Evolutionary conservation across 2,113 vertebrate genomes (phyloP).

Genomic region (Chaenocephalus aceratus): DNA sequence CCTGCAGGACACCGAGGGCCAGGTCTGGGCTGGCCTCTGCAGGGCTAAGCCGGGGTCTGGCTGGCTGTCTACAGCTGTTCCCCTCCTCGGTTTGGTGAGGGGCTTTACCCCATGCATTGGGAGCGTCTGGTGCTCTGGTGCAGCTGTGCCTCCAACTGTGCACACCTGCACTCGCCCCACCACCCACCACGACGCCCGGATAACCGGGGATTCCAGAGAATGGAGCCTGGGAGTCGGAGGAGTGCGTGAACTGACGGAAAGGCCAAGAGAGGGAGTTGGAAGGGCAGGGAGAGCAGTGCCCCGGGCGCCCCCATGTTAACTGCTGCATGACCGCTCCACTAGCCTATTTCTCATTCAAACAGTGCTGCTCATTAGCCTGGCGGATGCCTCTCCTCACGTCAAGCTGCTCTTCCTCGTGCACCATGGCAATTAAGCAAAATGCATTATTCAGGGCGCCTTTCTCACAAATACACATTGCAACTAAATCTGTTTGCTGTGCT

Average conservation of each 20-base stretch:
- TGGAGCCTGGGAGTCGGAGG: constrained; percentile 49
- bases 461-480: constrained; percentile 63
- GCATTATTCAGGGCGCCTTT: constrained; percentile 80
- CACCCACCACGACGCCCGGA: constrained; percentile 68
- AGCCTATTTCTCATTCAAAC: constrained; percentile 61
- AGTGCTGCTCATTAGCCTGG: constrained; percentile 74
- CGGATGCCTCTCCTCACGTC: constrained; percentile 65
- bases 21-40: constrained; percentile 33
- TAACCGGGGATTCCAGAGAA: constrained; percentile 59
- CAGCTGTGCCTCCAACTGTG: constrained; percentile 83
- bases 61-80: constrained; percentile 81
- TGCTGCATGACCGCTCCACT: constrained; percentile 42
- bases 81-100: constrained; percentile 55
- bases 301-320: constrained; percentile 38
- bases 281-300: constrained; percentile 37
- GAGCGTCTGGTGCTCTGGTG: constrained; percentile 72
- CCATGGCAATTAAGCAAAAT: constrained; percentile 77
- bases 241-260: constrained; percentile 64
- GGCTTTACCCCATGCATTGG: constrained; percentile 70
- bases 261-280: constrained; percentile 31
- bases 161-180: constrained; percentile 78
- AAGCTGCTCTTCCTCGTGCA: constrained; percentile 65
- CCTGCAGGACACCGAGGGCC: constrained; percentile 8
- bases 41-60: constrained; percentile 59
- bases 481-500: constrained; percentile 70